These are phyloP conservation scores for Cebus imitator DNA, from an alignment of 2,113 vertebrate species.

Conservation along the genomic window DNA sequence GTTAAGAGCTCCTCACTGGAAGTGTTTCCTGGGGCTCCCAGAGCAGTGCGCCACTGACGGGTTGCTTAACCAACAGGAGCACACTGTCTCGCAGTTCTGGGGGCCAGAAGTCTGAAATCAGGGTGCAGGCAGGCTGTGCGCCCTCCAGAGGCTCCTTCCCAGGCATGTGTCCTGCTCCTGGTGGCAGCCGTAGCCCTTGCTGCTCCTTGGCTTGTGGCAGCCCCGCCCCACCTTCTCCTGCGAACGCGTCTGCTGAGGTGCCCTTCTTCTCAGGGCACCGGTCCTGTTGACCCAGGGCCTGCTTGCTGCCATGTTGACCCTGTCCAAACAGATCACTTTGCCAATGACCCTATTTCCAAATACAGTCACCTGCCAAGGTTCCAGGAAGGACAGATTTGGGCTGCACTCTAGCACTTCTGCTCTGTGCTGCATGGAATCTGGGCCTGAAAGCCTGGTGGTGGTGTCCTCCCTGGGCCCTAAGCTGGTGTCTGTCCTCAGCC, in stretches of 20 bases:
- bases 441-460: not conserved
- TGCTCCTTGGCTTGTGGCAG: not conserved
- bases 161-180: not conserved
- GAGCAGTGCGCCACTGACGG: not conserved
- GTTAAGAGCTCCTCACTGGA: not conserved
- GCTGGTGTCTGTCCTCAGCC: too few species aligned
- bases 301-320: not conserved
- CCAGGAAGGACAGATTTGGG: not conserved
- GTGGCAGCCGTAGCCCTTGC: not conserved
- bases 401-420: not conserved
- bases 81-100: not conserved
- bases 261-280: not conserved
- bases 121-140: not conserved
- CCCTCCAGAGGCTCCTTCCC: too few species aligned
- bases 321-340: not conserved
- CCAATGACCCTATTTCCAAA: not conserved
- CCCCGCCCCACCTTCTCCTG: not conserved
- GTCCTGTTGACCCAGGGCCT: rapidly evolving
- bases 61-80: not conserved
- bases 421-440: not conserved
- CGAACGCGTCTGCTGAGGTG: not conserved
- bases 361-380: not conserved
- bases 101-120: not conserved
- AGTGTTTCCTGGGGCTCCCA: not conserved
- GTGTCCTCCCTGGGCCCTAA: not conserved